These are phyloP conservation scores for Alentia gelatinosa DNA, from an alignment of 2,888 invertebrate genomes.

Conservation along the genomic window DNA sequence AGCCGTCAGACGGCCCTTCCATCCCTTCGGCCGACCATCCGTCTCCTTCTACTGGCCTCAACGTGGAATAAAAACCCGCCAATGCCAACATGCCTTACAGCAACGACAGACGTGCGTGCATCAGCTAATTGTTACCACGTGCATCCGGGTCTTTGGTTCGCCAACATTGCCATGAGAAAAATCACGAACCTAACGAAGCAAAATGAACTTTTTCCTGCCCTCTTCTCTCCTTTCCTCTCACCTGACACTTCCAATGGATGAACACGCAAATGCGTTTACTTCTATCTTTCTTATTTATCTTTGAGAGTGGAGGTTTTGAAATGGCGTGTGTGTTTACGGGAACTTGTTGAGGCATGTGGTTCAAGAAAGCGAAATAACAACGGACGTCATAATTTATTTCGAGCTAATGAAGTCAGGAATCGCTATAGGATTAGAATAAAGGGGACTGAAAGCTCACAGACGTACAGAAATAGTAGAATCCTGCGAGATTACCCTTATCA, in stretches of 20 bases:
- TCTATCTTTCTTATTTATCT: neutral
- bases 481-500: no score
- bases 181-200: neutral
- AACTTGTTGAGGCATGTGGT: slow-evolving; percentile 8
- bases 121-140: neutral
- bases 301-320: neutral
- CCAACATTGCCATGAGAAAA: neutral
- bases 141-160: neutral
- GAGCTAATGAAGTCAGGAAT: no score
- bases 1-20: no score
- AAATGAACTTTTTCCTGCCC: neutral
- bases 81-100: neutral
- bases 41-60: neutral
- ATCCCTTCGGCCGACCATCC: neutral
- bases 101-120: neutral
- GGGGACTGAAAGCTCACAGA: no score
- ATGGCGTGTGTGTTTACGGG: neutral
- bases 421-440: no score
- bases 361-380: no score
- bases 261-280: neutral
- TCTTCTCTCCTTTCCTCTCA: neutral
- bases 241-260: neutral
- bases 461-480: no score
- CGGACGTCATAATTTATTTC: no score
- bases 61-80: neutral